phyloP scores from a whole-genome alignment of 2,888 invertebrate species.

The Dendrolimus pini region DNA sequence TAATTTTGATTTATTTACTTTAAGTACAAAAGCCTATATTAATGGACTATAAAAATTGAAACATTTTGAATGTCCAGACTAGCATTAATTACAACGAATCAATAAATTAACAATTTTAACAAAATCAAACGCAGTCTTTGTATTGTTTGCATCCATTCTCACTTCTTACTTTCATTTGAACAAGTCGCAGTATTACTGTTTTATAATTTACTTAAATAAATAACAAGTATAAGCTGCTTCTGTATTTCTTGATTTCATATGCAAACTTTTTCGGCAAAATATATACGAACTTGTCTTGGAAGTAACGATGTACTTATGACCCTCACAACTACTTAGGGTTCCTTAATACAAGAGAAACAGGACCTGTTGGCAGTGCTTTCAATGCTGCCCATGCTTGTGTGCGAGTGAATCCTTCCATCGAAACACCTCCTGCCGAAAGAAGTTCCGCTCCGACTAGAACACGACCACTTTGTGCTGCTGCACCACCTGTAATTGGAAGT shows the following conservation, averaged over 20 bases:
- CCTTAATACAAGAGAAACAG: slow-evolving; percentile 78
- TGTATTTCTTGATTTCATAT: too few relatives aligned
- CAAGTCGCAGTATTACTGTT: neutral
- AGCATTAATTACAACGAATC: slow-evolving; percentile 37
- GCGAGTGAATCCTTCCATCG: slow-evolving; percentile 90
- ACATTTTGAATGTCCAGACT: slow-evolving; percentile 35
- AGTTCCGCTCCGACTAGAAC: slow-evolving; percentile 92
- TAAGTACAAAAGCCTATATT: slow-evolving; percentile 21
- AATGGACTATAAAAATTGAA: slow-evolving; percentile 25
- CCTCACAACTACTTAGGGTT: slow-evolving; percentile 36
- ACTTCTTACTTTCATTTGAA: neutral
- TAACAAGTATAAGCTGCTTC: too few relatives aligned
- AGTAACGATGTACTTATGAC: too few relatives aligned
- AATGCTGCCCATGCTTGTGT: slow-evolving; percentile 96
- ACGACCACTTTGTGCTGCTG: slow-evolving; percentile 90
- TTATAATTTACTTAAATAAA: too few relatives aligned
- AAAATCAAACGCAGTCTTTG: slow-evolving; percentile 41
- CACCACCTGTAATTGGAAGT: slow-evolving; percentile 81
- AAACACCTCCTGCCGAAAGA: slow-evolving; percentile 87
- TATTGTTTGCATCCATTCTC: neutral
- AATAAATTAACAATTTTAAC: slow-evolving; percentile 42
- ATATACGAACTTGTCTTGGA: too few relatives aligned
- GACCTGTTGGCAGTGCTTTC: slow-evolving; percentile 92
- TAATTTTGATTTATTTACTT: slow-evolving; percentile 28
- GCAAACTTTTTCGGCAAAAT: too few relatives aligned